Percentiles rank a stretch among this genome's conserved stretches.
phyloP scores from a whole-genome alignment of 1,140 invertebrate genomes.

The Polyergus mexicanus region DNA sequence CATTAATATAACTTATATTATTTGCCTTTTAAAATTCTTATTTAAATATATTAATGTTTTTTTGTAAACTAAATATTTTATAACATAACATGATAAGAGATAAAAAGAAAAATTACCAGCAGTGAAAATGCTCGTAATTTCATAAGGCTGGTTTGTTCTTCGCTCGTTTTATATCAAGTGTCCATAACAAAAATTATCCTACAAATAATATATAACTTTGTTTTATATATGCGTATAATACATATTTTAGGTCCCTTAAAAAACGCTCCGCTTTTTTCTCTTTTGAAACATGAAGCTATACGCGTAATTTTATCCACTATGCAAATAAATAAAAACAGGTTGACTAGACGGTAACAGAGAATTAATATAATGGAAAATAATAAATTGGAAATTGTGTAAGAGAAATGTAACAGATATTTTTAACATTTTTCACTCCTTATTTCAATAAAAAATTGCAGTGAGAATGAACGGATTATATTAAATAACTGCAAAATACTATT shows the following conservation, averaged over 20 bases:
- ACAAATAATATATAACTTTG: slow-evolving; percentile 18
- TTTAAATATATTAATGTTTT: background rate
- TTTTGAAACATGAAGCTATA: slow-evolving; percentile 35
- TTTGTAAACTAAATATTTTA: background rate
- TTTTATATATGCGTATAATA: slow-evolving; percentile 21
- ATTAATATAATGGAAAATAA: slow-evolving; percentile 28
- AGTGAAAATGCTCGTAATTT: slow-evolving; percentile 1
- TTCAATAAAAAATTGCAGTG: slow-evolving; percentile 24
- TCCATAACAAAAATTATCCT: background rate
- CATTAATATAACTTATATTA: background rate
- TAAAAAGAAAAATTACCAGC: background rate
- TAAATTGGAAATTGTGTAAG: background rate
- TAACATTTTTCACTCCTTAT: slow-evolving; percentile 18
- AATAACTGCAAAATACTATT: slow-evolving; percentile 21
- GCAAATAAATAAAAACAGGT: slow-evolving; percentile 34
- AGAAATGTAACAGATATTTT: slow-evolving; percentile 21
- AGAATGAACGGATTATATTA: slow-evolving; percentile 30
- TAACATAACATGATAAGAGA: background rate
- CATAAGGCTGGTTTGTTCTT: background rate
- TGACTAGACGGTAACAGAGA: background rate
- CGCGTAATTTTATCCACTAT: slow-evolving; percentile 26
- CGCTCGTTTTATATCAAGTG: background rate
- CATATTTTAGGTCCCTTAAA: background rate
- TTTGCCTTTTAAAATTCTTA: background rate
- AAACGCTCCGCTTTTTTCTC: background rate